Evolutionary conservation across 2,113 vertebrate species (phyloP).

Genomic region (Antechinus flavipes): DNA sequence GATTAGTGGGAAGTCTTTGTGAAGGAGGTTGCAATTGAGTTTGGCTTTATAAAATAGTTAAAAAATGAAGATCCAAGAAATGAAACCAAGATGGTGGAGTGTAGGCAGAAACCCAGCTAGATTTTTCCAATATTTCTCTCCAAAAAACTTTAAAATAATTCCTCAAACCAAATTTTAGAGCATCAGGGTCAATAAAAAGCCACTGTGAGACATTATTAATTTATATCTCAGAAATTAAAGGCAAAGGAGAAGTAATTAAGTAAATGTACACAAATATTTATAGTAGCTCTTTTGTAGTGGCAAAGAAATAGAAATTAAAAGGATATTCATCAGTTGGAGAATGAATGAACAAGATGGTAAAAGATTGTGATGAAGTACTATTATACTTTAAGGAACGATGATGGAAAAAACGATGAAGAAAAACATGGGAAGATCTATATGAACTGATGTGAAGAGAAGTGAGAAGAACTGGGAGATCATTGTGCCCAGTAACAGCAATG

Average conservation of each 20-base stretch:
- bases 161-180: not conserved
- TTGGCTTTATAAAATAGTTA: not conserved
- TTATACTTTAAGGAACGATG: not conserved
- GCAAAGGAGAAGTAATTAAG: not conserved
- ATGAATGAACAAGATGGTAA: not conserved
- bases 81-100: not conserved
- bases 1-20: too few relatives aligned
- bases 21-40: accelerated
- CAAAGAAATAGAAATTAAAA: not conserved
- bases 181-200: accelerated
- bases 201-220: not conserved
- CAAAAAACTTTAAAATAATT: not conserved
- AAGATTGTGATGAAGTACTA: not conserved
- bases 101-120: not conserved
- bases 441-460: not conserved
- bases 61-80: not conserved
- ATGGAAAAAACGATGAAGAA: not conserved
- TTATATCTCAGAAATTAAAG: not conserved
- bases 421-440: not conserved
- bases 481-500: not conserved
- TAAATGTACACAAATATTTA: not conserved
- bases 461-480: not conserved
- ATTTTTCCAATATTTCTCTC: not conserved
- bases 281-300: not conserved
- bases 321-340: not conserved